Evolutionary conservation across 2,888 invertebrate species (phyloP).

Genomic region (Microplitis manilae): DNA sequence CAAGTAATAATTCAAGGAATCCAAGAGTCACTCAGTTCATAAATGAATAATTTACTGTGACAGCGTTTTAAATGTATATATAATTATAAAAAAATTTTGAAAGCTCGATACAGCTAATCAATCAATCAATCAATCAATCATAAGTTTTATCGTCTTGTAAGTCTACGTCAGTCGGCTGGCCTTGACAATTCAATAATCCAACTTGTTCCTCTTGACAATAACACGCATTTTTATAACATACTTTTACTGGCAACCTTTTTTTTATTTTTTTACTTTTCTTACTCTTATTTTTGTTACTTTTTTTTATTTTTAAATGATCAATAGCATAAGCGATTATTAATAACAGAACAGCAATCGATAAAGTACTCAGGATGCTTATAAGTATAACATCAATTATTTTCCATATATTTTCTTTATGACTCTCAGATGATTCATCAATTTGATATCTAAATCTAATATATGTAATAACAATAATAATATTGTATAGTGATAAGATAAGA

Average conservation of each 20-base stretch:
- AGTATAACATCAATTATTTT: conserved; percentile 57
- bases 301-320: conserved; percentile 47
- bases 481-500: no score
- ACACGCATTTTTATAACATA: conserved; percentile 17
- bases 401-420: conserved; percentile 58
- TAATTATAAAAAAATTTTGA: neutral
- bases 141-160: neutral
- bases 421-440: conserved; percentile 20
- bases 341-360: conserved; percentile 49
- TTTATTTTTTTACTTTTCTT: neutral
- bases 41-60: neutral
- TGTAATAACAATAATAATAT: no score
- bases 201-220: conserved; percentile 24
- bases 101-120: neutral
- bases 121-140: neutral
- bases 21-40: neutral
- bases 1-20: neutral
- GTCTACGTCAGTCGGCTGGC: neutral
- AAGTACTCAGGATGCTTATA: conserved; percentile 53
- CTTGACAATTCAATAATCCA: neutral
- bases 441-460: conserved; percentile 47
- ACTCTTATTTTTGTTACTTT: neutral
- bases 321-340: conserved; percentile 46
- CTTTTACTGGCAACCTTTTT: neutral
- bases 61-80: no score